Conservation (phyloP, 2,888 invertebrate species). For the Didymodactylos carnosus region DNA sequence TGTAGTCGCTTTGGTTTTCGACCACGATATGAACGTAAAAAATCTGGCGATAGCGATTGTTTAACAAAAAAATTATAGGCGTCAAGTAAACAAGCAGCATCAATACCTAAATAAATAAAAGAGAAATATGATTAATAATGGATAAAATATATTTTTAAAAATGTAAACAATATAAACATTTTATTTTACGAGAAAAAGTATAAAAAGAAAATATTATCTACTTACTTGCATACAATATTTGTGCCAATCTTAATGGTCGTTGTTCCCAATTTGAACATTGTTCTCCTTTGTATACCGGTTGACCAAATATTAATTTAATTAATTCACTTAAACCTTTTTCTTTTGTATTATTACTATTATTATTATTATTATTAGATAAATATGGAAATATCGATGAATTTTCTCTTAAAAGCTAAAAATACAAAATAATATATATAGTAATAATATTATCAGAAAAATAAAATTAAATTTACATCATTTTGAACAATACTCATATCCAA, state of each 20-base stretch:
- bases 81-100: slow-evolving; percentile 10
- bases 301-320: slow-evolving; percentile 4
- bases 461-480: background rate
- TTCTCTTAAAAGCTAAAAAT: background rate
- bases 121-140: no score
- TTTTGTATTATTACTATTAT: background rate
- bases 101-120: slow-evolving; percentile 2
- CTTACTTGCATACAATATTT: slow-evolving; percentile 8
- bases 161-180: no score
- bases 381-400: background rate
- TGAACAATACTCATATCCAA: background rate
- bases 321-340: slow-evolving; percentile 13
- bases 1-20: background rate
- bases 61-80: slow-evolving; percentile 2
- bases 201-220: no score
- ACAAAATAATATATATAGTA: background rate
- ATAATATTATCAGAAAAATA: background rate
- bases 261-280: slow-evolving; percentile 13
- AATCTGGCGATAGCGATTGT: background rate
- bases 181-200: background rate
- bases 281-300: slow-evolving; percentile 11
- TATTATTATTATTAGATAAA: no score
- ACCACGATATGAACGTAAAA: background rate
- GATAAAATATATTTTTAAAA: no score
- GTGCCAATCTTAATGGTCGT: slow-evolving; percentile 9